A percentile compares a stretch with the other conserved stretches of the same genome.
These are phyloP conservation scores for Caenorhabditis virilis DNA, from an alignment of 2,888 invertebrate species.

Conservation along the genomic window DNA sequence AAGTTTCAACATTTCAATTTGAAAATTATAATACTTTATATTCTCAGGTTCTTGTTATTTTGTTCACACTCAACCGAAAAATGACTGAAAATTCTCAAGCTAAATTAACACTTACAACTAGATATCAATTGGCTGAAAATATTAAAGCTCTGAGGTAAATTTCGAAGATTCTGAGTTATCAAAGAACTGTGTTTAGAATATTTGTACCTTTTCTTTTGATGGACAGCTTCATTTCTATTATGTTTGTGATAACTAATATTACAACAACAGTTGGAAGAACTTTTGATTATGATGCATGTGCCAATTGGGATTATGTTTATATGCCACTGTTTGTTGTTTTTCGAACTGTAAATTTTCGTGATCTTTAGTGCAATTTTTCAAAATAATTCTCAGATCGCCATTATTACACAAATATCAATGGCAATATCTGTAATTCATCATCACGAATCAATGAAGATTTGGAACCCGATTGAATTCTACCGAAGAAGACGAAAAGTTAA, in stretches of 20 bases:
- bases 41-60: conserved; percentile 21
- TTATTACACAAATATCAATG: conserved; percentile 32
- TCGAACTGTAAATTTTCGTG: conserved; percentile 22
- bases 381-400: conserved; percentile 17
- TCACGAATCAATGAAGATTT: conserved; percentile 32
- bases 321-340: conserved; percentile 21
- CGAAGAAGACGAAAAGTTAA: neutral
- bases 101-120: conserved; percentile 17
- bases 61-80: conserved; percentile 24
- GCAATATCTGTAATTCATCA: conserved; percentile 26
- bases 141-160: conserved; percentile 32
- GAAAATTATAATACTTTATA: no score
- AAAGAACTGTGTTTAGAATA: conserved; percentile 10
- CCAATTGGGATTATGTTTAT: conserved; percentile 3
- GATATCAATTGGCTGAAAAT: conserved; percentile 37
- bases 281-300: conserved; percentile 26
- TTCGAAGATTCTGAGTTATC: neutral
- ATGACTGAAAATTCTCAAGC: conserved; percentile 21
- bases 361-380: neutral
- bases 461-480: neutral
- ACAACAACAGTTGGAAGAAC: conserved; percentile 13
- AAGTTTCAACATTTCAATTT: no score
- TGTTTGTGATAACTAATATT: conserved; percentile 28
- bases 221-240: conserved; percentile 24
- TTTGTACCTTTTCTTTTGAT: conserved; percentile 33